Evolutionary conservation across 2,888 invertebrate species (phyloP), one percentile per base, ranked within the genome.

Genomic region (Lasiommata megera): DNA sequence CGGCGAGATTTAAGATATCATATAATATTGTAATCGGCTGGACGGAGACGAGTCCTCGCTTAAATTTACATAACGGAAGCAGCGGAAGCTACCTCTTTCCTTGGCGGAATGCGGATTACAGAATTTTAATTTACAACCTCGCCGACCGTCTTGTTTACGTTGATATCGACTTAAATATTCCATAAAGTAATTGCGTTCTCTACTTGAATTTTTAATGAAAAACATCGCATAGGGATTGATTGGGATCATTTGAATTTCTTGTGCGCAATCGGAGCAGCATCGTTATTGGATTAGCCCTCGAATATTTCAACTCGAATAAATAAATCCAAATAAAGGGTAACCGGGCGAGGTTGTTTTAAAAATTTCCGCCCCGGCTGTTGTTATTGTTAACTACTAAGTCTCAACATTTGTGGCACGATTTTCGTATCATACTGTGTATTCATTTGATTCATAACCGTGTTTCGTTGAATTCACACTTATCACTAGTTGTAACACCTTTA

Each of bases 181-280:
- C 72, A 83, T 81, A 81, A 84, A 84, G 79, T 86, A 83, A 85
- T 86, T 85, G 81, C 80, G 82, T 76, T 74, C 79, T 80, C 76
- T 70, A 73, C 77, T 80, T 83, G 85, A 88, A 86, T 86, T 85
- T 88, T 88, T 84, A 84, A 89, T 88, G 81, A 81, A 84, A 80
- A 83, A 74, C 71, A 71, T 71, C 75, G 79, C 78, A 77, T 71
- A 77, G 76, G 72, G 79, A 84, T 87, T 88, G 88, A 88, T 89
- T 86, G 84, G 79, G 80, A 82, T 71, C 72, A 76, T 88, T 89
- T 87, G 80, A 86, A 88, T 86, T 83, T 82, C 81, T 83, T 79
- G 81, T 77, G 79, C 78, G 72, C 82, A 83, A 81, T 82, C 80
- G 81, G 77, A 77, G 71, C 76, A 72, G 69, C 65, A 64, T 66